Conservation (phyloP, 1,140 invertebrate species). For the Pissodes strobi region DNA sequence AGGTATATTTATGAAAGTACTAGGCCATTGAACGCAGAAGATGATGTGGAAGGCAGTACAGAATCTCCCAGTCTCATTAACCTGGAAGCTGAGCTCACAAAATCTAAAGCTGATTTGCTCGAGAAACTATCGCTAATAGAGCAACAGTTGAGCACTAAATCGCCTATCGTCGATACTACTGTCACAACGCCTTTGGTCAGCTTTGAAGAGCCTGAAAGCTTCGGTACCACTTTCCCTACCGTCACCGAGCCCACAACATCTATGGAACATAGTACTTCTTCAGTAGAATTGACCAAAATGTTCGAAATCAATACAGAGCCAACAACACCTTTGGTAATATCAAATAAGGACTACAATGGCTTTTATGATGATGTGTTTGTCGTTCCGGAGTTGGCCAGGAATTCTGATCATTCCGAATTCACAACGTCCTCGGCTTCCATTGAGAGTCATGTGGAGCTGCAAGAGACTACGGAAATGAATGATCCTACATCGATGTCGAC, state of each 20-base stretch:
- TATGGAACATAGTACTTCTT: not conserved
- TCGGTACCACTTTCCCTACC: constrained; percentile 10
- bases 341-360: not conserved
- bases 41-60: no score
- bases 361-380: constrained; percentile 19
- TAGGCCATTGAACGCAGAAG: not conserved
- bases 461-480: not conserved
- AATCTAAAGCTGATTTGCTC: constrained; percentile 40
- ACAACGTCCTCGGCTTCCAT: no score
- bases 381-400: constrained; percentile 7
- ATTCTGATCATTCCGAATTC: no score
- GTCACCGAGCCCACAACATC: not conserved
- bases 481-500: not conserved
- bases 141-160: constrained; percentile 7
- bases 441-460: no score
- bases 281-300: not conserved
- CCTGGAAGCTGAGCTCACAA: not conserved
- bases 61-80: no score
- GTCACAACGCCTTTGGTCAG: constrained; percentile 14
- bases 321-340: not conserved
- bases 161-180: constrained; percentile 20
- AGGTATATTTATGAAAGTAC: constrained; percentile 7
- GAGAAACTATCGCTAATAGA: constrained; percentile 35
- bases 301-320: not conserved
- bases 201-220: constrained; percentile 16